Base-by-base conservation (phyloP, 1,140 invertebrate species). In the Heliconius himera region DNA sequence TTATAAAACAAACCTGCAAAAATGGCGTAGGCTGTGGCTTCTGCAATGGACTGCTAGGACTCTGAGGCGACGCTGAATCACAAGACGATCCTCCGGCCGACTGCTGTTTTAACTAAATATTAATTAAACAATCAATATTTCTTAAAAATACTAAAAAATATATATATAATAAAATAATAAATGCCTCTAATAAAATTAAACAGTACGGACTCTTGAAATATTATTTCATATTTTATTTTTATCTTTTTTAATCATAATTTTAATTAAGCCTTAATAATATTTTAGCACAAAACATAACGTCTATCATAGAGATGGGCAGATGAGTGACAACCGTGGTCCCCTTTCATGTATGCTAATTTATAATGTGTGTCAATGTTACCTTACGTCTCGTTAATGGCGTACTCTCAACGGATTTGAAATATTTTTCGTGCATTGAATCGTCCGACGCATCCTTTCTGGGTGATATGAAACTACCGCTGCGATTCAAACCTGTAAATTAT, bases 351-450 rank as follows among this genome's bases (percentile, higher is more conserved):
- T 26, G 60, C 26, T 66, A 66, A 66, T 66, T 66, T 66, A 66
- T 66, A 66, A 66, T 66, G 60, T 66, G 36, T 72, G 70, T 72
- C 70, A 38, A 72, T 72, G 70, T 72, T 84, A 95, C 94, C 92
- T 95, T 95, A 75, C 95, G 94, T 74, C 95, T 92, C 22, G 95
- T 95, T 66, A 96, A 84, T 13, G 95, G 95, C 56, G 95, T 96
- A 86, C 95, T 96, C 81, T 96, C 95, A 71, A 96, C 95, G 29
- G 95, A 96, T 84, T 96, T 96, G 84, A 97, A 96, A 87, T 97
- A 97, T 84, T 97, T 97, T 87, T 97, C 97, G 89, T 97, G 97
- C 97, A 97, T 97, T 0, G 97, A 97, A 92, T 97, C 97, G 85
- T 97, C 97, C 41, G 96, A 94, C 72, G 95, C 90, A 88, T 95